Percentiles rank a stretch among this genome's conserved stretches.
These are phyloP conservation scores for Chondrilla cf. caribensis DNA, from an alignment of 37 sponge, comb jelly and placozoan genomes.

Conservation along the genomic window DNA sequence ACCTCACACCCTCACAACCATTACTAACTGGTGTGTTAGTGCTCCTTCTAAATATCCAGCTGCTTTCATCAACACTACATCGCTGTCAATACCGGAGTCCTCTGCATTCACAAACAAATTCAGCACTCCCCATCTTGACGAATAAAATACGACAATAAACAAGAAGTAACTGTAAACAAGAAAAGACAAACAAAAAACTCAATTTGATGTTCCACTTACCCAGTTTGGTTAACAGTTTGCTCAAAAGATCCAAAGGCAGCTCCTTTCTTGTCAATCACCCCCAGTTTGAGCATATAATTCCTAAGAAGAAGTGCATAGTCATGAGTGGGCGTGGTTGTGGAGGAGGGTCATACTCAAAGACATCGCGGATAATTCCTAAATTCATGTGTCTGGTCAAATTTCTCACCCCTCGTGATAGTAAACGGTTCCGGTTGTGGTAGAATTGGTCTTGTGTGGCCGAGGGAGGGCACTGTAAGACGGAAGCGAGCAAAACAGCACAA, in stretches of 20 bases:
- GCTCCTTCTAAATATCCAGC: constrained; percentile 50
- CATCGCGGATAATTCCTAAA: too few species aligned
- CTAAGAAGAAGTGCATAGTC: not conserved
- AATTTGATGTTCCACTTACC: constrained; percentile 32
- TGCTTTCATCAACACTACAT: constrained; percentile 30
- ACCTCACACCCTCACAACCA: too few species aligned
- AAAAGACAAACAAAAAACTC: too few species aligned
- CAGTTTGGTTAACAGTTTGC: constrained; percentile 26
- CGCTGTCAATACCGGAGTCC: not conserved
- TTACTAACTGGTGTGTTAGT: constrained; percentile 44
- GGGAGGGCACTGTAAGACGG: too few species aligned
- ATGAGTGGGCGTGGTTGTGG: too few species aligned
- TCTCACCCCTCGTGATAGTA: constrained; percentile 17
- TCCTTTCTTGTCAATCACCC: constrained; percentile 27
- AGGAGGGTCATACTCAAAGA: too few species aligned
- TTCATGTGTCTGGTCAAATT: too few species aligned
- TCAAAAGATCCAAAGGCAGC: constrained; percentile 40
- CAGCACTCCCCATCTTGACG: constrained; percentile 41
- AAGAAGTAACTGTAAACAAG: too few species aligned
- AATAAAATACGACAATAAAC: not conserved
- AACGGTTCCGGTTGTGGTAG: not conserved
- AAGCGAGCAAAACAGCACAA: too few species aligned
- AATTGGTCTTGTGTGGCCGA: not conserved
- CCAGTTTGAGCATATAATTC: not conserved
- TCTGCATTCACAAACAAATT: constrained; percentile 22